A percentile compares a stretch with the other conserved stretches of the same genome.
Conservation (phyloP, 2,888 invertebrate species). For the Salticus scenicus region DNA sequence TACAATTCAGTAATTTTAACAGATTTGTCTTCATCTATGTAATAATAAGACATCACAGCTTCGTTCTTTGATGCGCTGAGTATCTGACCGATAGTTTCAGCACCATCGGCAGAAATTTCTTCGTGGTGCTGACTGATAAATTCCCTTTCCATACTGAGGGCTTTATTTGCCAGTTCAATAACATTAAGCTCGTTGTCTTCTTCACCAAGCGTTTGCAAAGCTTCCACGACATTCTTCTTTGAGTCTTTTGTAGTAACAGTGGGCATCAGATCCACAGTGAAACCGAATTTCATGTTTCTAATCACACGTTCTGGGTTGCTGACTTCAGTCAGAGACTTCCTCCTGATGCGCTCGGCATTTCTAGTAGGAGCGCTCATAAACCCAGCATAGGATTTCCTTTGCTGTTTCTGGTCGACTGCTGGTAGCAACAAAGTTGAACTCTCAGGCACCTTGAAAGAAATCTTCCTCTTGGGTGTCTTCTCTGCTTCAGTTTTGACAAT, state of each 20-base stretch:
- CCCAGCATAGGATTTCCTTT: conserved; percentile 71
- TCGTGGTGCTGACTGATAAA: conserved; percentile 49
- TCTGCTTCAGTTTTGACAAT: conserved; percentile 36
- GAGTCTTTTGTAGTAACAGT: conserved; percentile 35
- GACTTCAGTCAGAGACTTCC: conserved; percentile 70
- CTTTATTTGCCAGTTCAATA: conserved; percentile 71
- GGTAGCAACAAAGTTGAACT: not conserved
- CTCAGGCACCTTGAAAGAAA: conserved; percentile 27
- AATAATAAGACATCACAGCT: conserved; percentile 91
- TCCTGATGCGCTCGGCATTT: conserved; percentile 25
- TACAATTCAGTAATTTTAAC: conserved; percentile 91
- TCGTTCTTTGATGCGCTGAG: conserved; percentile 86
- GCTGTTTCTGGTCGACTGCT: not conserved
- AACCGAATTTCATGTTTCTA: conserved; percentile 81
- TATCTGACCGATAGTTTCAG: conserved; percentile 80
- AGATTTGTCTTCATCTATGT: conserved; percentile 87
- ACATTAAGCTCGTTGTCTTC: conserved; percentile 64
- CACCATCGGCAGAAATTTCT: conserved; percentile 70
- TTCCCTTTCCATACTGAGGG: conserved; percentile 70
- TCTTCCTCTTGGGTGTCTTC: conserved; percentile 29
- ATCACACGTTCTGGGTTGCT: conserved; percentile 74
- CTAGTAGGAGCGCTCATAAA: not conserved
- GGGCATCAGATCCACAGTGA: conserved; percentile 79
- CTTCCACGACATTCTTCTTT: conserved; percentile 51
- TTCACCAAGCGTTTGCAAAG: conserved; percentile 61